Conservation (phyloP, 2,888 invertebrate genomes). For the Pandemis cinnamomeana region DNA sequence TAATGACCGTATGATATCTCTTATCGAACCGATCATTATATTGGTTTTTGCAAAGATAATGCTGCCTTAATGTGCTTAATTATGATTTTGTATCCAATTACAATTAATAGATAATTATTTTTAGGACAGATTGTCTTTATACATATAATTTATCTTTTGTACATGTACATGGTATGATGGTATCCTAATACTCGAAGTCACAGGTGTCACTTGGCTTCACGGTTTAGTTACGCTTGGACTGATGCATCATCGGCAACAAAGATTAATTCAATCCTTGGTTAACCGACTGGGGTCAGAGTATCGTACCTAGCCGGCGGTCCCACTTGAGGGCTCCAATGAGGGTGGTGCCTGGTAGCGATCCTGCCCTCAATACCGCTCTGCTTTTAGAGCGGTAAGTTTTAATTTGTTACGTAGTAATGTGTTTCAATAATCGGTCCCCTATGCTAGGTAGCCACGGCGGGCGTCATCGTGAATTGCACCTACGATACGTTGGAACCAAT, state of each 20-base stretch:
- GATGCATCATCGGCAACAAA: neutral
- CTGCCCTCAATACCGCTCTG: no score
- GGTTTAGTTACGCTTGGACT: neutral
- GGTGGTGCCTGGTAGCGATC: no score
- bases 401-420: no score
- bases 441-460: no score
- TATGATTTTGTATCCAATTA: conserved; percentile 16
- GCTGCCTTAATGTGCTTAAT: conserved; percentile 26
- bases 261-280: no score
- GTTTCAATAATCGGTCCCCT: no score
- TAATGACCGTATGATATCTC: conserved; percentile 30
- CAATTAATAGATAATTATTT: conserved; percentile 6
- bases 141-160: conserved; percentile 2
- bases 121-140: neutral
- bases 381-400: no score
- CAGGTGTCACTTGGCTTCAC: neutral
- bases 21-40: conserved; percentile 37
- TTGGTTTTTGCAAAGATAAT: conserved; percentile 34
- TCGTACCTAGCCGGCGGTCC: no score
- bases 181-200: neutral
- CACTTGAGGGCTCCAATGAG: no score
- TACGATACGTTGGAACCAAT: no score
- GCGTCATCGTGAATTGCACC: no score
- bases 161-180: neutral
- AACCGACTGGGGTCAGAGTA: no score